These are phyloP conservation scores for Microctonus brassicae DNA, from an alignment of 2,888 invertebrate genomes.

Conservation along the genomic window DNA sequence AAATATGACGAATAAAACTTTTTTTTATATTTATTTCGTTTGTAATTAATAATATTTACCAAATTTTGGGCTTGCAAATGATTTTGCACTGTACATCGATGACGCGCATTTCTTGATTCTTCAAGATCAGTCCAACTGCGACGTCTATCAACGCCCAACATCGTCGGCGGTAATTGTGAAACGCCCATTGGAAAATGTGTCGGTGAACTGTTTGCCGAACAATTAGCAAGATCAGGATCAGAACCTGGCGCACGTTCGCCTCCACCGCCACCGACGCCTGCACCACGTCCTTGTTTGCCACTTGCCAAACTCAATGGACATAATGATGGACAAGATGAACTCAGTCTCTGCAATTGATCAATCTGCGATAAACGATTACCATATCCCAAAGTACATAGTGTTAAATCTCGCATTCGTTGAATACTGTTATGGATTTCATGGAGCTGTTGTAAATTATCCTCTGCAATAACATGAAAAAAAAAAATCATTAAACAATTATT, in stretches of 20 bases:
- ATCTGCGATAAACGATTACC: constrained; percentile 55
- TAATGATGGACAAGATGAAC: constrained; percentile 82
- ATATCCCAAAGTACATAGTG: constrained; percentile 65
- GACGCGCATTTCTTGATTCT: constrained; percentile 69
- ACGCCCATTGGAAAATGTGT: constrained; percentile 65
- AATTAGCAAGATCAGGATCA: constrained; percentile 72
- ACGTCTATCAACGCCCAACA: constrained; percentile 74
- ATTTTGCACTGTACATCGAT: constrained; percentile 62
- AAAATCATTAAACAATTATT: background rate
- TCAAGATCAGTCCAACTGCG: constrained; percentile 92
- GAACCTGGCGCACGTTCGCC: constrained; percentile 67
- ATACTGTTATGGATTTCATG: constrained; percentile 82
- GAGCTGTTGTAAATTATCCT: constrained; percentile 82
- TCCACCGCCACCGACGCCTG: constrained; percentile 55
- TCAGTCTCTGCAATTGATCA: constrained; percentile 73
- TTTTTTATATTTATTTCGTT: constrained; percentile 3
- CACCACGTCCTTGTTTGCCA: constrained; percentile 53
- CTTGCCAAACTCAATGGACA: constrained; percentile 56
- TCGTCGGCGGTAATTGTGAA: constrained; percentile 71
- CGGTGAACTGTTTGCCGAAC: constrained; percentile 71
- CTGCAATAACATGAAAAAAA: constrained; percentile 65
- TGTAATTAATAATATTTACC: constrained; percentile 52
- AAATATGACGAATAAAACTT: background rate
- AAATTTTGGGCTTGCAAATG: constrained; percentile 66
- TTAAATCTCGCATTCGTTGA: constrained; percentile 81